Percentiles rank a stretch among this genome's conserved stretches.
Evolutionary conservation across 1,140 invertebrate genomes (phyloP).

Genomic region (Atta colombica): DNA sequence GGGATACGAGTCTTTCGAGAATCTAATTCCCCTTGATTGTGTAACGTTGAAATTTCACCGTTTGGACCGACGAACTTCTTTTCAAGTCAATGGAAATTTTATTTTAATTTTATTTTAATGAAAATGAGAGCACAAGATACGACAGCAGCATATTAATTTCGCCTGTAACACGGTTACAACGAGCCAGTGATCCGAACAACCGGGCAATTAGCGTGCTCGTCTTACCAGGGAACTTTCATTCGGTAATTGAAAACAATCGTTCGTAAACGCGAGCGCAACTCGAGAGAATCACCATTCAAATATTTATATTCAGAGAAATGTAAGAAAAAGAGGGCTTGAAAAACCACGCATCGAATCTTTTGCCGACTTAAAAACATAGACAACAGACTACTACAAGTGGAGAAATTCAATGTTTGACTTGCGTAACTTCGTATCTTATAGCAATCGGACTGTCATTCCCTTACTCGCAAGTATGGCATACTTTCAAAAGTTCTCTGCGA

Average conservation of each 20-base stretch:
- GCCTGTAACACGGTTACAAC: constrained; percentile 61
- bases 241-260: constrained; percentile 47
- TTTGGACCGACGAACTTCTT: constrained; percentile 39
- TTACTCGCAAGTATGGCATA: constrained; percentile 56
- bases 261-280: constrained; percentile 9
- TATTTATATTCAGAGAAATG: constrained; percentile 46
- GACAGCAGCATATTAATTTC: constrained; percentile 69
- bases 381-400: background rate
- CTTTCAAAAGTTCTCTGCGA: constrained; percentile 36
- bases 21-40: constrained; percentile 68
- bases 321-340: background rate
- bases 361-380: constrained; percentile 5
- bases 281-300: constrained; percentile 17
- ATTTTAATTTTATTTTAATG: constrained; percentile 76
- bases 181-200: constrained; percentile 67
- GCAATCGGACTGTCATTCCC: constrained; percentile 38
- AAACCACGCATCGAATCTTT: background rate
- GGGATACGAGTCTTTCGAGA: constrained; percentile 17
- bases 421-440: constrained; percentile 64
- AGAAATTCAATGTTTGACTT: constrained; percentile 64
- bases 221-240: constrained; percentile 32
- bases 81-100: constrained; percentile 64
- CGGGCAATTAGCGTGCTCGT: constrained; percentile 65
- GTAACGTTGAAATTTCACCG: constrained; percentile 25
- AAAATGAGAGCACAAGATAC: constrained; percentile 68